phyloP scores from a whole-genome alignment of 2,113 vertebrate genomes.

The Tretioscincus oriximinensis region DNA sequence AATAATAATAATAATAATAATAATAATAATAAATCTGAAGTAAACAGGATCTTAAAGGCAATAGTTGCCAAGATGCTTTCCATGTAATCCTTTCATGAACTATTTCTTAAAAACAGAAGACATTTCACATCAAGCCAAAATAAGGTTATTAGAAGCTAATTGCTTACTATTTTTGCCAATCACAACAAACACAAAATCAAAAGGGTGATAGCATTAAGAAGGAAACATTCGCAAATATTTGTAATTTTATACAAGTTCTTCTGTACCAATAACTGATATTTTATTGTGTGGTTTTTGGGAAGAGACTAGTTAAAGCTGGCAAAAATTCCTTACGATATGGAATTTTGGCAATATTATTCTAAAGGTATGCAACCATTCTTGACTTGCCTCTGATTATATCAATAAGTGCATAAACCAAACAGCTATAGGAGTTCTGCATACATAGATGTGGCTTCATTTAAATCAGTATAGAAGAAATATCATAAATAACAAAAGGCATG shows the following conservation, averaged over 20 bases:
- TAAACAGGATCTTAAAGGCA: not conserved
- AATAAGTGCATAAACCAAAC: not conserved
- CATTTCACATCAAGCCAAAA: constrained; percentile 19
- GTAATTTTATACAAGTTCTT: constrained; percentile 16
- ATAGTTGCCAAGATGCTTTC: not conserved
- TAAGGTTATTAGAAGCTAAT: constrained; percentile 7
- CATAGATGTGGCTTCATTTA: not conserved
- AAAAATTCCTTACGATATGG: not conserved
- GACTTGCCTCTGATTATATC: not conserved
- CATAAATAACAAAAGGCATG: no score
- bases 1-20: no score
- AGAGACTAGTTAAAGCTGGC: not conserved
- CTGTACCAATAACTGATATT: not conserved
- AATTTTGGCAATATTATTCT: not conserved
- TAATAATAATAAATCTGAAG: no score
- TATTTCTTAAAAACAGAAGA: constrained; percentile 3
- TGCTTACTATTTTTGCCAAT: constrained; percentile 21
- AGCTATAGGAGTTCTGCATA: not conserved
- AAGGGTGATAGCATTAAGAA: constrained; percentile 3
- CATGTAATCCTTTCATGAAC: not conserved
- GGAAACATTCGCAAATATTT: not conserved
- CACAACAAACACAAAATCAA: not conserved
- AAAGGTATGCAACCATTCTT: not conserved
- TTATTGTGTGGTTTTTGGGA: constrained; percentile 9
- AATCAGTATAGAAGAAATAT: not conserved